Percentiles rank a stretch among this genome's conserved stretches.
Conservation (phyloP, 1,140 invertebrate genomes). For the Musca vetustissima region DNA sequence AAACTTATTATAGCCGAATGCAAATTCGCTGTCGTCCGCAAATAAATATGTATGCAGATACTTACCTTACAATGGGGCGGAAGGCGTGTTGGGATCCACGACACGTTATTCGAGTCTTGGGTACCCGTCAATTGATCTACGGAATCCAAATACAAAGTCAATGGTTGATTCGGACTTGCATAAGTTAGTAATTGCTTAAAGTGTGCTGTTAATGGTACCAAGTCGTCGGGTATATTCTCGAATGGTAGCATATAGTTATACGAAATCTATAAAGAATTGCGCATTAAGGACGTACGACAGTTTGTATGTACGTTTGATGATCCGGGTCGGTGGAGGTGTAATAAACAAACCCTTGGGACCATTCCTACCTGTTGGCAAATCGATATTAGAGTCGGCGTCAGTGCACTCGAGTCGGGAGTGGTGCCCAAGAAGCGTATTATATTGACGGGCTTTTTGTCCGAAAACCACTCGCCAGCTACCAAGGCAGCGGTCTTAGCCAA, state of each 20-base stretch:
- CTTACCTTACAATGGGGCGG: constrained; percentile 87
- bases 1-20: constrained; percentile 42
- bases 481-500: constrained; percentile 89
- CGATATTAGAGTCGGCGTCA: constrained; percentile 91
- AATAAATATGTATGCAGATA: too few relatives aligned
- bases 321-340: too few relatives aligned
- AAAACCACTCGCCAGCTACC: constrained; percentile 72
- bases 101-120: constrained; percentile 91
- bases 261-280: constrained; percentile 69
- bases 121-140: constrained; percentile 94
- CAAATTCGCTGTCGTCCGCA: background rate
- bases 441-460: constrained; percentile 76
- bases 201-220: constrained; percentile 92
- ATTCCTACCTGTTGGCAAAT: constrained; percentile 84
- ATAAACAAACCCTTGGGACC: too few relatives aligned
- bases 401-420: constrained; percentile 92
- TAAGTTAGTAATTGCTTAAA: constrained; percentile 91
- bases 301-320: background rate
- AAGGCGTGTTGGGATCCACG: constrained; percentile 91
- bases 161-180: constrained; percentile 77
- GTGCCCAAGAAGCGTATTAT: constrained; percentile 94
- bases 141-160: constrained; percentile 87
- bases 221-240: constrained; percentile 92
- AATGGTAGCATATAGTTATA: constrained; percentile 93
- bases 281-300: background rate